A percentile compares a stretch with the other conserved stretches of the same genome.
Evolutionary conservation across 2,888 invertebrate genomes (phyloP).

Genomic region (Synergus laeviventris): DNA sequence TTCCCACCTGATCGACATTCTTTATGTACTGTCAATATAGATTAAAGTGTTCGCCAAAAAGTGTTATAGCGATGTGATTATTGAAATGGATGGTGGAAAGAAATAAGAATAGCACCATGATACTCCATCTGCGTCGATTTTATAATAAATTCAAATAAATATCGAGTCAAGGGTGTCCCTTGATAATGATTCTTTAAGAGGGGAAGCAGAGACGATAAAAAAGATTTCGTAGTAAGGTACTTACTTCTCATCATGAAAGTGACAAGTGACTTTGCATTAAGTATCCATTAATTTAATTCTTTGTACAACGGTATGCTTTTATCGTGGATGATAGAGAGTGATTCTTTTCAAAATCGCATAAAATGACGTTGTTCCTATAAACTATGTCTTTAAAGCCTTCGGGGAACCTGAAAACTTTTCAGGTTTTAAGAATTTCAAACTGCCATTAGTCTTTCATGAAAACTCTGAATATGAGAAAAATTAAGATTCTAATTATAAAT

Average conservation of each 20-base stretch:
- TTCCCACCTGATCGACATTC: no score
- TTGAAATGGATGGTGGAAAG: background rate
- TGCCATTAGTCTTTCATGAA: no score
- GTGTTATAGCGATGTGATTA: background rate
- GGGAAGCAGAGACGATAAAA: background rate
- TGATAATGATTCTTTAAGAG: background rate
- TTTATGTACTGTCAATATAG: no score
- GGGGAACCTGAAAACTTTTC: no score
- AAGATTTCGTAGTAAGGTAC: background rate
- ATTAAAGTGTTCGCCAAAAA: background rate
- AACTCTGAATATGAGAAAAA: no score
- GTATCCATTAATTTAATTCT: background rate
- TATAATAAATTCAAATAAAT: background rate
- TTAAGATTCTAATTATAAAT: no score
- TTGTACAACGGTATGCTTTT: background rate
- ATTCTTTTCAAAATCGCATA: background rate
- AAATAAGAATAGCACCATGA: background rate
- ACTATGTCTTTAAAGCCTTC: background rate
- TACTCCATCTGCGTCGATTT: constrained; percentile 7
- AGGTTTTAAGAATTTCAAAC: no score
- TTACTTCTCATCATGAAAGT: background rate
- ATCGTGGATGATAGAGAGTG: background rate
- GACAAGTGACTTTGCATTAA: background rate
- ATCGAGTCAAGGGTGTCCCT: background rate
- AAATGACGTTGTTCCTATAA: background rate